A percentile compares a stretch with the other conserved stretches of the same genome.
Evolutionary conservation across 2,113 vertebrate genomes (phyloP).

Genomic region (Eclectus roratus): DNA sequence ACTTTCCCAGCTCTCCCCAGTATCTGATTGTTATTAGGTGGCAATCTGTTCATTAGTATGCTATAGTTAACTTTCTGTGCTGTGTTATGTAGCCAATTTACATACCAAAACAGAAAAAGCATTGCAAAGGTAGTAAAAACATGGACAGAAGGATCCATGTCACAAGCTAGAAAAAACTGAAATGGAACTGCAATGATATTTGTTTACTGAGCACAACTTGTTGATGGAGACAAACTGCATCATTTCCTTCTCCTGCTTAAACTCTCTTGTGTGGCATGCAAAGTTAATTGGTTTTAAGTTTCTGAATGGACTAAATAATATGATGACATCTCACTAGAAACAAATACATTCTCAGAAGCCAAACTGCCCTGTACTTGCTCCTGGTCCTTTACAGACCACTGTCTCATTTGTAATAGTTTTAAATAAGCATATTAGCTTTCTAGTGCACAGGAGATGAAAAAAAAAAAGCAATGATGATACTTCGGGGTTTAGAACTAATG

Average conservation of each 20-base stretch:
- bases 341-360: neutral
- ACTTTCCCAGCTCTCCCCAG: neutral
- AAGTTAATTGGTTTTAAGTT: neutral
- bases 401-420: neutral
- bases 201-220: neutral
- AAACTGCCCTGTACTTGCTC: neutral
- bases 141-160: neutral
- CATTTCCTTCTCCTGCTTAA: neutral
- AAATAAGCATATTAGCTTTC: neutral
- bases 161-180: neutral
- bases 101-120: neutral
- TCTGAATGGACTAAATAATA: neutral
- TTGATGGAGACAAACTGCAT: neutral
- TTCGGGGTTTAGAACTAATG: neutral
- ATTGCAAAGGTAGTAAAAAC: neutral
- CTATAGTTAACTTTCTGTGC: neutral
- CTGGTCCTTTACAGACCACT: neutral
- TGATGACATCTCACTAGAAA: neutral
- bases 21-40: neutral
- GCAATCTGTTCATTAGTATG: neutral
- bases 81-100: neutral
- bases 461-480: neutral
- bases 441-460: neutral
- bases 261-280: neutral
- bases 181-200: neutral